Percentiles rank a stretch among this genome's conserved stretches.
These are phyloP conservation scores for Lepilemur ruficaudatus DNA, from an alignment of 2,797 vertebrate genomes.

Conservation along the genomic window DNA sequence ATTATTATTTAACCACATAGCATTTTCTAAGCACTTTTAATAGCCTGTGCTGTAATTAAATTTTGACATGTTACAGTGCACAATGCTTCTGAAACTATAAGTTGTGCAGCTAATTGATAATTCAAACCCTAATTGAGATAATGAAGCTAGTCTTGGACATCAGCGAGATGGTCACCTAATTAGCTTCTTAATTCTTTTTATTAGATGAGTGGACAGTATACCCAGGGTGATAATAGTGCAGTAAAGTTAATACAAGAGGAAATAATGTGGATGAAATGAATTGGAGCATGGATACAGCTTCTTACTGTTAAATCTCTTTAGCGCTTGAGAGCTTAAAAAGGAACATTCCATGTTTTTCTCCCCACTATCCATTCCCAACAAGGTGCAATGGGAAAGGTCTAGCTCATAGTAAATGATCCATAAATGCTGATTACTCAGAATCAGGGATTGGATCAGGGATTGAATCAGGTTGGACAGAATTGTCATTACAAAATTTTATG, in stretches of 20 bases:
- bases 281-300: background rate
- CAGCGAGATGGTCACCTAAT: slow-evolving; percentile 70
- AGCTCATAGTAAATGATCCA: background rate
- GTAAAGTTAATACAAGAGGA: slow-evolving; percentile 61
- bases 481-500: background rate
- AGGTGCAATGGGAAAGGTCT: background rate
- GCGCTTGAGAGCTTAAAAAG: background rate
- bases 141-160: slow-evolving; percentile 74
- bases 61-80: slow-evolving; percentile 62
- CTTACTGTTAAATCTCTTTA: background rate
- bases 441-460: no score
- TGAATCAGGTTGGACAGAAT: background rate
- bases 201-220: slow-evolving; percentile 53
- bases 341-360: background rate
- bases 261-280: slow-evolving; percentile 17
- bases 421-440: background rate
- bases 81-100: slow-evolving; percentile 62
- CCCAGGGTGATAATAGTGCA: slow-evolving; percentile 35
- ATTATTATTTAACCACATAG: slow-evolving; percentile 64
- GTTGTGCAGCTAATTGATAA: slow-evolving; percentile 80
- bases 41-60: slow-evolving; percentile 69
- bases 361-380: background rate
- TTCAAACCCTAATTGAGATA: slow-evolving; percentile 80
- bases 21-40: slow-evolving; percentile 44
- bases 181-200: slow-evolving; percentile 75